These are phyloP conservation scores for Australoheros facetus DNA, from an alignment of 2,797 vertebrate species.

Conservation along the genomic window DNA sequence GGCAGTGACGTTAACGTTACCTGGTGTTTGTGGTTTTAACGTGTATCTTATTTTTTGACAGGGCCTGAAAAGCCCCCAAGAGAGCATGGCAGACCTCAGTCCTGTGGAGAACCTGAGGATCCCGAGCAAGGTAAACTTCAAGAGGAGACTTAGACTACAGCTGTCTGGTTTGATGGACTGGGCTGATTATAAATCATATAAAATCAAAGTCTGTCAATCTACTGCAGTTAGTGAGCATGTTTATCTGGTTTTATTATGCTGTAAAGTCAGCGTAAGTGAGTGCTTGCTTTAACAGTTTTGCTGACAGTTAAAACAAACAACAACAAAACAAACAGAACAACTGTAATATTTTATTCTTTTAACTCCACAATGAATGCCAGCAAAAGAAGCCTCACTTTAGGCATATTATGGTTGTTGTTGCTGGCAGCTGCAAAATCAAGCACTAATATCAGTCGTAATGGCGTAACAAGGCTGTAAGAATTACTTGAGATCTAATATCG, in stretches of 20 bases:
- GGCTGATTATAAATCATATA: not conserved
- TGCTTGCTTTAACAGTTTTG: not conserved
- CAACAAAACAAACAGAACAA: not conserved
- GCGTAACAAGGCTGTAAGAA: not conserved
- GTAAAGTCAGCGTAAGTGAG: not conserved
- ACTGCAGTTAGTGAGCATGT: not conserved
- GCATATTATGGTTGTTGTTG: not conserved
- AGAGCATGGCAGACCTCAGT: conserved; percentile 91
- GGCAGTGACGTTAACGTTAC: not conserved
- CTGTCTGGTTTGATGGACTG: not conserved
- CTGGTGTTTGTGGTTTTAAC: not conserved
- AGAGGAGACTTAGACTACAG: not conserved
- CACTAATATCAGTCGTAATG: not conserved
- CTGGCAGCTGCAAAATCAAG: not conserved
- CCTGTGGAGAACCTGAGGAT: conserved; percentile 92
- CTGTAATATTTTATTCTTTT: not conserved
- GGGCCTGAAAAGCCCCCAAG: conserved; percentile 96
- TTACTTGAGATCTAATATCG: not conserved
- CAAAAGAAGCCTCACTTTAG: not conserved
- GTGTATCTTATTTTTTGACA: conserved; percentile 64
- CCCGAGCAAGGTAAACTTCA: conserved; percentile 88
- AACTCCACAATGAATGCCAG: not conserved
- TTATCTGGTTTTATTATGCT: not conserved
- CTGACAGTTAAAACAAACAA: not conserved
- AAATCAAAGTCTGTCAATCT: not conserved